Percentiles rank a stretch among this genome's conserved stretches.
These are phyloP conservation scores for Bursaphelenchus okinawaensis DNA, from an alignment of 2,888 invertebrate genomes.

Conservation along the genomic window DNA sequence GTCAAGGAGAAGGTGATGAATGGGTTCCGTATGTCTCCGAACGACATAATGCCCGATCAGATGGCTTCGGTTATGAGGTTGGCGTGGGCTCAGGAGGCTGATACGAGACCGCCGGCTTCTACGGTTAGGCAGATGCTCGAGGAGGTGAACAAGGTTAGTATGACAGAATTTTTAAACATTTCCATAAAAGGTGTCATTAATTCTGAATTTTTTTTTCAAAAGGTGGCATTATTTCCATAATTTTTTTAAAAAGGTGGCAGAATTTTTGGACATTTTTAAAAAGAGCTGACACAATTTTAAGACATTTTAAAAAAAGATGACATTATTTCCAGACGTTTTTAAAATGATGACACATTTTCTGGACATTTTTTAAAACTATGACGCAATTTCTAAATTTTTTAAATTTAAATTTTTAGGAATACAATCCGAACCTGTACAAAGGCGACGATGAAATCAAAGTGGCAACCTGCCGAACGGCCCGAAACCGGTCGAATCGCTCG, in stretches of 20 bases:
- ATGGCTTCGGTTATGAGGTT: slow-evolving; percentile 30
- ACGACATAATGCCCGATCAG: slow-evolving; percentile 34
- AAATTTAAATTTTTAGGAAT: neutral
- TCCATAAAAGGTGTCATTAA: neutral
- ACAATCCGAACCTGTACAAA: neutral
- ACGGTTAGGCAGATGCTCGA: slow-evolving; percentile 34
- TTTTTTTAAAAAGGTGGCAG: neutral
- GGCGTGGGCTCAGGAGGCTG: slow-evolving; percentile 38
- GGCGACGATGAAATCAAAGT: neutral
- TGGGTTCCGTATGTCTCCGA: slow-evolving; percentile 42
- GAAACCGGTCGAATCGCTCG: too few species aligned
- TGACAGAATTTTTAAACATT: neutral
- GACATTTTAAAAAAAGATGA: too few species aligned
- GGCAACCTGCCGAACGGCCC: too few species aligned
- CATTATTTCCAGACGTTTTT: too few species aligned
- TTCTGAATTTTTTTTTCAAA: too few species aligned
- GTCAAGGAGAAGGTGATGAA: slow-evolving; percentile 42
- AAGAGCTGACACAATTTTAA: neutral
- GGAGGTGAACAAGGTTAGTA: slow-evolving; percentile 22
- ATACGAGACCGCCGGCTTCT: slow-evolving; percentile 33
- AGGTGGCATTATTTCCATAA: too few species aligned
- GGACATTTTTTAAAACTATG: too few species aligned
- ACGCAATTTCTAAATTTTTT: too few species aligned
- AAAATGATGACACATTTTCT: neutral
- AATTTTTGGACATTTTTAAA: neutral